Conservation (phyloP, 2,113 vertebrate species). For the Zapus hudsonius region DNA sequence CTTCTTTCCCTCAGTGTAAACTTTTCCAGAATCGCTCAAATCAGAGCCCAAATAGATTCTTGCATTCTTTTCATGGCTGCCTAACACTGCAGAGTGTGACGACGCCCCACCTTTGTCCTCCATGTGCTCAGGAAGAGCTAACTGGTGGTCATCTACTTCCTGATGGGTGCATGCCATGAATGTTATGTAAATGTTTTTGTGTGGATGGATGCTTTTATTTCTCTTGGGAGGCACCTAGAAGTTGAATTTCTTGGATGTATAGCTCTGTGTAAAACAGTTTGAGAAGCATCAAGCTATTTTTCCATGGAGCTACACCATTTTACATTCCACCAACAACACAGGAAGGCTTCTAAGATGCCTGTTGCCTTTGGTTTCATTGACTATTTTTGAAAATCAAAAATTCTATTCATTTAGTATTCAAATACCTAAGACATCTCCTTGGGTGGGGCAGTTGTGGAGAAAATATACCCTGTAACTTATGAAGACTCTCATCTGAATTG, state of each 20-base stretch:
- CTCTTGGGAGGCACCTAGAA: background rate
- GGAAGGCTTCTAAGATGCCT: too few relatives aligned
- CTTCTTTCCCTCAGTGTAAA: background rate
- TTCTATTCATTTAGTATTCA: background rate
- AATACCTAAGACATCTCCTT: background rate
- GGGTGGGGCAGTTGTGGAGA: background rate
- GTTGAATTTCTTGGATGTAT: rapidly evolving
- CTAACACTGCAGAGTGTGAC: rapidly evolving
- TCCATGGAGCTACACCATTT: background rate
- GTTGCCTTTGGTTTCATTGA: background rate
- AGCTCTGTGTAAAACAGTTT: background rate
- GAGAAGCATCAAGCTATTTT: background rate
- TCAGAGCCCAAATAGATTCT: rapidly evolving
- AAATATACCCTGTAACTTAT: background rate
- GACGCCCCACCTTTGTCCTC: rapidly evolving
- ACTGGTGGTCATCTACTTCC: too few relatives aligned
- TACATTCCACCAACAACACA: rapidly evolving
- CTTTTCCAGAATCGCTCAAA: background rate
- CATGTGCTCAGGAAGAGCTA: too few relatives aligned
- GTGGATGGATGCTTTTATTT: rapidly evolving
- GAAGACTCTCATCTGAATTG: background rate
- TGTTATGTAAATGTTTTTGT: too few relatives aligned
- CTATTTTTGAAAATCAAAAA: background rate
- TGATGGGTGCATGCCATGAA: rapidly evolving
- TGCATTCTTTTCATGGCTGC: too few relatives aligned